Conservation (phyloP, 2,888 invertebrate species). For the Pogonocherus hispidulus region DNA sequence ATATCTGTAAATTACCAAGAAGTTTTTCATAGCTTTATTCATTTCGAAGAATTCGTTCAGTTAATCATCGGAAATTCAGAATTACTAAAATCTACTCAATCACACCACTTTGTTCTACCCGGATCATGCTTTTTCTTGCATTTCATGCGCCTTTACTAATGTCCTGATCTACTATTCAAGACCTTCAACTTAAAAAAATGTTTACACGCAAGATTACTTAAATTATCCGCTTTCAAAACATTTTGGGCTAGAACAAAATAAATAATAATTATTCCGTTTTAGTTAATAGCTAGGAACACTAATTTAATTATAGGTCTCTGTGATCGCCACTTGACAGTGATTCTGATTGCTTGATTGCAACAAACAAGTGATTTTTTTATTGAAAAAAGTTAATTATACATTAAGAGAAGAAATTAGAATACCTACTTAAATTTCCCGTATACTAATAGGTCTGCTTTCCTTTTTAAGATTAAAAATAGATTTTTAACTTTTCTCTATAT, state of each 20-base stretch:
- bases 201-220: slow-evolving; percentile 27
- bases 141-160: slow-evolving; percentile 15
- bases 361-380: not conserved
- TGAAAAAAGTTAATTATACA: not conserved
- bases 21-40: not conserved
- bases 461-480: too few relatives aligned
- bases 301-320: slow-evolving; percentile 23
- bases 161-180: slow-evolving; percentile 21
- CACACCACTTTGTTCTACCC: slow-evolving; percentile 13
- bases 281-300: slow-evolving; percentile 19
- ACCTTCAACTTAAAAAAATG: slow-evolving; percentile 27
- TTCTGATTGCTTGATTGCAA: slow-evolving; percentile 9
- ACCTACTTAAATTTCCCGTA: not conserved
- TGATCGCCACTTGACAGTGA: not conserved
- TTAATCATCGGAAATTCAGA: not conserved
- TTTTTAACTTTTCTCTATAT: too few relatives aligned
- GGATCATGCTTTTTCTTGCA: slow-evolving; percentile 16
- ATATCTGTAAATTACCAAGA: too few relatives aligned
- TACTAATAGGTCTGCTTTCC: not conserved
- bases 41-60: not conserved
- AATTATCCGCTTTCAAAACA: slow-evolving; percentile 31
- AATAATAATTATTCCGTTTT: slow-evolving; percentile 15
- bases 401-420: not conserved
- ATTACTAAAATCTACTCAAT: not conserved
- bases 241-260: slow-evolving; percentile 14